Evolutionary conservation across 2,797 vertebrate species (phyloP).

Genomic region (Eulemur rubriventer): DNA sequence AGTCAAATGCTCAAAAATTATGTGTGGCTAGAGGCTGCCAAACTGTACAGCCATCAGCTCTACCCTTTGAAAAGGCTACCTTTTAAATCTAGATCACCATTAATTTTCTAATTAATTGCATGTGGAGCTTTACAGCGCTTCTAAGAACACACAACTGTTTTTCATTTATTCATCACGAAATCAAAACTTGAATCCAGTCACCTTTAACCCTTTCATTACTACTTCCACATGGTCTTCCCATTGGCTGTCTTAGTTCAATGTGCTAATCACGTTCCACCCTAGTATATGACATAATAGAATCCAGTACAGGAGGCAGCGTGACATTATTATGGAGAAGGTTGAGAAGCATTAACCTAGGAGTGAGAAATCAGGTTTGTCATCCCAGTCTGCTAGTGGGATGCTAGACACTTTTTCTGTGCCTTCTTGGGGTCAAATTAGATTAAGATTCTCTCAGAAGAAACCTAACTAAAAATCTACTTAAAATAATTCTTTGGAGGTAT

Average conservation of each 20-base stretch:
- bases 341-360: background rate
- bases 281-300: background rate
- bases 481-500: constrained; percentile 16
- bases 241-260: background rate
- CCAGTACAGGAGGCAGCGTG: background rate
- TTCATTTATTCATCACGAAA: constrained; percentile 28
- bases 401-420: background rate
- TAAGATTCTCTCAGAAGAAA: constrained; percentile 38
- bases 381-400: background rate
- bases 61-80: background rate
- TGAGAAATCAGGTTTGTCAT: background rate
- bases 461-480: constrained; percentile 20
- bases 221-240: background rate
- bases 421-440: constrained; percentile 3
- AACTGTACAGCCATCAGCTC: background rate
- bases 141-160: background rate
- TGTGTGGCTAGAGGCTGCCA: background rate
- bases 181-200: constrained; percentile 8
- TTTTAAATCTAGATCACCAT: background rate
- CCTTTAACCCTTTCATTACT: background rate
- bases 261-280: background rate
- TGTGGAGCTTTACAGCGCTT: background rate
- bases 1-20: background rate
- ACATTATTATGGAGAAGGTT: background rate
- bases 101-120: background rate